Evolutionary conservation across 1,140 invertebrate genomes (phyloP), one percentile per base, ranked within the genome.

Genomic region (Drosophila funebris): DNA sequence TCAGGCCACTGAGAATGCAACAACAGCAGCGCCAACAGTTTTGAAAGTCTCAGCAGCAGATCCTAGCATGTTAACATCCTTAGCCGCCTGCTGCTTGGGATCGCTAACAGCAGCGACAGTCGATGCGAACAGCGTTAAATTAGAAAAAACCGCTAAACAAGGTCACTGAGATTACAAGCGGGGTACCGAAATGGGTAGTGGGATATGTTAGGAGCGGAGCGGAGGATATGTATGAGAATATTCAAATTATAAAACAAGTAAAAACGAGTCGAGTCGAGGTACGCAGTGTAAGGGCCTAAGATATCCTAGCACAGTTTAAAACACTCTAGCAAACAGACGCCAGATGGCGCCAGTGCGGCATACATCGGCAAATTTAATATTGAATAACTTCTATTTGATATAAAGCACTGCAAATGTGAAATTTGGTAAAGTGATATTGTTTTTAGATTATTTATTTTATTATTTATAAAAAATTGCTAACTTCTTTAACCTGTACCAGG

Each of bases 31-130:
- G 48, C 20, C 22, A 50, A 13, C 39, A 46, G 16, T 54, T 44
- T 39, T 31, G 46, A 20, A n/a, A 37, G 41, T 20, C 36, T 14
- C 33, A 60, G 13, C 2, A 46, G 24, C 11, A 29, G 37, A 73
- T 62, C 36, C 57, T 41, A 44, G 66, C 68, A 75, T 78, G 73
- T 81, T 84, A 73, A 87, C 82, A 87, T n/a, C n/a, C n/a, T n/a
- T n/a, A 76, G 81, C 61, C 57, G 56, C 44, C 67, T 70, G 67
- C 58, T 61, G 58, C 41, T 58, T 57, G 57, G 66, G 41, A 27
- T 64, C 53, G 36, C 20, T 24, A 22, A 13, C 44, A 62, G 44
- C 58, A 61, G 22, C 31, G 29, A 36, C 41, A 48, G 68, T 31
- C 9, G 36, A 11, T 20, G 20, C 52, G 13, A 24, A 27, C 13